phyloP scores from a whole-genome alignment of 2,888 invertebrate species.

The Julus scanicus region DNA sequence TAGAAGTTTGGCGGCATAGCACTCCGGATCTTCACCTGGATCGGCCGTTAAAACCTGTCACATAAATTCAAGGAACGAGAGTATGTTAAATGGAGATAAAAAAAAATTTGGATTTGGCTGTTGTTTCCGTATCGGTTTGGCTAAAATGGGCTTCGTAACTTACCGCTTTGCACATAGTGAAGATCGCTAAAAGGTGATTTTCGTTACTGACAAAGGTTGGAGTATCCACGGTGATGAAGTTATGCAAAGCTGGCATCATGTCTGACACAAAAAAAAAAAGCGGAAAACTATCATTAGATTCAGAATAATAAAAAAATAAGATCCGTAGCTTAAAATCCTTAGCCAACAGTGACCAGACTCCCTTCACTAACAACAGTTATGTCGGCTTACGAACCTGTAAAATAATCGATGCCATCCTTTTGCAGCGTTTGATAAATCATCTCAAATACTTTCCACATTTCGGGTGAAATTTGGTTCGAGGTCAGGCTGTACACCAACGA shows the following conservation, averaged over 20 bases:
- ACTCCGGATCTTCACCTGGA: slow-evolving; percentile 91
- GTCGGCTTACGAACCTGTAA: slow-evolving; percentile 67
- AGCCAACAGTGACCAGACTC: slow-evolving; percentile 58
- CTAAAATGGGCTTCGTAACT: slow-evolving; percentile 59
- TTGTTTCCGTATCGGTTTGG: too few relatives aligned
- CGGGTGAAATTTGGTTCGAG: slow-evolving; percentile 84
- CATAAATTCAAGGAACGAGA: too few relatives aligned
- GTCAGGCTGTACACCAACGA: slow-evolving; percentile 92
- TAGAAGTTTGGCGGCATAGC: slow-evolving; percentile 95
- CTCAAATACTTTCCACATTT: slow-evolving; percentile 96
- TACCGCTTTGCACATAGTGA: slow-evolving; percentile 93
- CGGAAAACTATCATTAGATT: too few relatives aligned
- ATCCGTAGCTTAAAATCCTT: too few relatives aligned
- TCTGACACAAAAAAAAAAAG: slow-evolving; percentile 76
- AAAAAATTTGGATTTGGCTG: too few relatives aligned
- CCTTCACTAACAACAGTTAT: background rate
- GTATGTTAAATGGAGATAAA: too few relatives aligned
- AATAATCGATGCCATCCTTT: slow-evolving; percentile 95
- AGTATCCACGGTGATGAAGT: slow-evolving; percentile 96
- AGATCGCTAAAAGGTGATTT: slow-evolving; percentile 87
- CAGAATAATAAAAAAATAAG: too few relatives aligned
- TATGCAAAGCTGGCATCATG: slow-evolving; percentile 98
- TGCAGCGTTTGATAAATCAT: slow-evolving; percentile 88
- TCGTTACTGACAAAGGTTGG: slow-evolving; percentile 91
- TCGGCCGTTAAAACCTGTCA: slow-evolving; percentile 77